A percentile compares a stretch with the other conserved stretches of the same genome.
These are phyloP conservation scores for Athalia rosae DNA, from an alignment of 2,888 invertebrate genomes.

Conservation along the genomic window DNA sequence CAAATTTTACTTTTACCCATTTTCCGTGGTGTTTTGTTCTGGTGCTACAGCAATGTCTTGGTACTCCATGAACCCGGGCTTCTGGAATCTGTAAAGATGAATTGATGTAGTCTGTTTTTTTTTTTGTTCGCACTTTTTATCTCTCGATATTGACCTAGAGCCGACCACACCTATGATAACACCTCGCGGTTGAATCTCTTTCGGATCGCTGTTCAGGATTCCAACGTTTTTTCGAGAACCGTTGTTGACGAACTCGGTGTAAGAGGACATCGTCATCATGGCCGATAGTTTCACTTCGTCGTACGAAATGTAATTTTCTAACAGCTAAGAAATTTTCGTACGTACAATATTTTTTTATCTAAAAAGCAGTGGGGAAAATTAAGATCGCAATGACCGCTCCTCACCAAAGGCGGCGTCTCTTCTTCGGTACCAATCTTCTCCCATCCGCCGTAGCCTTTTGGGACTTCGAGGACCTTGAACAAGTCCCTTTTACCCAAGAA, in stretches of 20 bases:
- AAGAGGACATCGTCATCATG: constrained; percentile 77
- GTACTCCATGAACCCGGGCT: constrained; percentile 77
- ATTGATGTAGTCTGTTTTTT: not conserved
- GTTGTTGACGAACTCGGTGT: constrained; percentile 78
- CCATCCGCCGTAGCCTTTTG: constrained; percentile 76
- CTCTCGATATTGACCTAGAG: constrained; percentile 57
- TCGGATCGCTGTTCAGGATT: constrained; percentile 72
- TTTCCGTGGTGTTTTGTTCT: constrained; percentile 75
- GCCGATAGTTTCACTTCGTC: constrained; percentile 80
- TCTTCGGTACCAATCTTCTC: constrained; percentile 77
- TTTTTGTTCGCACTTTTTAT: not conserved
- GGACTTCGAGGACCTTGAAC: constrained; percentile 75
- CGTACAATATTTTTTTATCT: not conserved
- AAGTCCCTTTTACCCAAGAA: constrained; percentile 75
- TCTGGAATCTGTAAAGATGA: constrained; percentile 72
- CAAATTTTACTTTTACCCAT: constrained; percentile 70
- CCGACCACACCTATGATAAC: constrained; percentile 74
- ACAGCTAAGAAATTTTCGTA: constrained; percentile 59
- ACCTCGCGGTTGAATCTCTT: constrained; percentile 73
- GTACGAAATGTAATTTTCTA: constrained; percentile 78
- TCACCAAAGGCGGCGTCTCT: constrained; percentile 75
- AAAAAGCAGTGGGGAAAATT: no score
- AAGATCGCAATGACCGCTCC: not conserved
- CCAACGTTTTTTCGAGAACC: constrained; percentile 77
- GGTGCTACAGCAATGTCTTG: constrained; percentile 78